These are phyloP conservation scores for Noctilio leporinus DNA, from an alignment of 2,113 vertebrate genomes.

Conservation along the genomic window DNA sequence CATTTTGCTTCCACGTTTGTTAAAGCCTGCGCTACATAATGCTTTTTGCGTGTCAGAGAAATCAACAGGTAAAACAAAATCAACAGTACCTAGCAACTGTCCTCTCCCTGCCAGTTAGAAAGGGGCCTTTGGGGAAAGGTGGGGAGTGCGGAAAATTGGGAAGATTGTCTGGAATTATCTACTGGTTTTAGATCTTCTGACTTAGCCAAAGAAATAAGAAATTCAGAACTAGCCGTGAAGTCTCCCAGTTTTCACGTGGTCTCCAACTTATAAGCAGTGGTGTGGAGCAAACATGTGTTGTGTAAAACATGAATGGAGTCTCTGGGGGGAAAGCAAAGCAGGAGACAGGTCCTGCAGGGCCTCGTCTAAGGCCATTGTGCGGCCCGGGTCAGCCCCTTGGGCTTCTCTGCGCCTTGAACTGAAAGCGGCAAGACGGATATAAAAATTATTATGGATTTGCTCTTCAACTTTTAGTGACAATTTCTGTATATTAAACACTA, in stretches of 20 bases:
- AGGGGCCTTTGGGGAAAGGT: not conserved
- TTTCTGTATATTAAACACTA: constrained; percentile 10
- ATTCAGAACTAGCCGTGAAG: not conserved
- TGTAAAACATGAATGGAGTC: not conserved
- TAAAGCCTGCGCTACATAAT: not conserved
- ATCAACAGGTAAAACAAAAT: too few species aligned
- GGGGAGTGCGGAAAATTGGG: not conserved
- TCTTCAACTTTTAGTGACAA: not conserved
- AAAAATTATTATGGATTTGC: not conserved
- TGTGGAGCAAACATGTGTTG: not conserved
- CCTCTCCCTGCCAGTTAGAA: too few species aligned
- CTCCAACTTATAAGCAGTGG: not conserved
- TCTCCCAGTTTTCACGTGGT: not conserved
- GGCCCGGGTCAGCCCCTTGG: not conserved
- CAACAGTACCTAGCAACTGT: not conserved
- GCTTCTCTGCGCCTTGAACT: not conserved
- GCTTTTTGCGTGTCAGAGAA: too few species aligned
- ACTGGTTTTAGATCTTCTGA: not conserved
- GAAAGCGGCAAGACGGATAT: not conserved
- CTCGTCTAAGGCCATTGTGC: not conserved
- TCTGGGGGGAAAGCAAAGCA: not conserved
- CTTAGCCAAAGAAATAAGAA: not conserved
- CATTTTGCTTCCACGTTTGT: not conserved
- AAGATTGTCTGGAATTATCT: not conserved
- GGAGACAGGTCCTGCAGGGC: not conserved